Conservation (phyloP, 1,140 invertebrate species). For the Drosophila novamexicana region DNA sequence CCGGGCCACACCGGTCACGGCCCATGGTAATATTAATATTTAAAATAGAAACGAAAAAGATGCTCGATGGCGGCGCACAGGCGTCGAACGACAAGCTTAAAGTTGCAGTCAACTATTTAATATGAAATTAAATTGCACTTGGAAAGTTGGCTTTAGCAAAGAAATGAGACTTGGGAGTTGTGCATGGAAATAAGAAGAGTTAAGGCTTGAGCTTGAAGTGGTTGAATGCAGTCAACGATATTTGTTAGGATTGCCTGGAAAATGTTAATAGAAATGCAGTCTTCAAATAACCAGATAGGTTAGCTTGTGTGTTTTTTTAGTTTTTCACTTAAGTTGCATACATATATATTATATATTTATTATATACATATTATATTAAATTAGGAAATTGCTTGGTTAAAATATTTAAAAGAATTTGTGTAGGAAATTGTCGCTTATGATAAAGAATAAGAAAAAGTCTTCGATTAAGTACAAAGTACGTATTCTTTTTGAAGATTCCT, state of each 20-base stretch:
- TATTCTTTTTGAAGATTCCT: no score
- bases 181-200: not conserved
- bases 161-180: not conserved
- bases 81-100: conserved; percentile 14
- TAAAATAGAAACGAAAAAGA: conserved; percentile 44
- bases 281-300: no score
- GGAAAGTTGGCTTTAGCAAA: not conserved
- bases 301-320: no score
- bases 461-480: no score
- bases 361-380: not conserved
- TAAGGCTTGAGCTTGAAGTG: not conserved
- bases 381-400: no score
- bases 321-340: no score
- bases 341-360: not conserved
- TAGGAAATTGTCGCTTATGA: no score
- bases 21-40: conserved; percentile 63
- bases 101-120: conserved; percentile 24
- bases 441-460: no score
- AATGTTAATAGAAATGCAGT: no score
- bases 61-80: not conserved
- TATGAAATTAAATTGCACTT: conserved; percentile 45
- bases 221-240: not conserved
- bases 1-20: conserved; percentile 4
- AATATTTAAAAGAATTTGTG: no score
- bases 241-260: no score